phyloP scores from a whole-genome alignment of 2,113 vertebrate genomes.

The Probosciger aterrimus region DNA sequence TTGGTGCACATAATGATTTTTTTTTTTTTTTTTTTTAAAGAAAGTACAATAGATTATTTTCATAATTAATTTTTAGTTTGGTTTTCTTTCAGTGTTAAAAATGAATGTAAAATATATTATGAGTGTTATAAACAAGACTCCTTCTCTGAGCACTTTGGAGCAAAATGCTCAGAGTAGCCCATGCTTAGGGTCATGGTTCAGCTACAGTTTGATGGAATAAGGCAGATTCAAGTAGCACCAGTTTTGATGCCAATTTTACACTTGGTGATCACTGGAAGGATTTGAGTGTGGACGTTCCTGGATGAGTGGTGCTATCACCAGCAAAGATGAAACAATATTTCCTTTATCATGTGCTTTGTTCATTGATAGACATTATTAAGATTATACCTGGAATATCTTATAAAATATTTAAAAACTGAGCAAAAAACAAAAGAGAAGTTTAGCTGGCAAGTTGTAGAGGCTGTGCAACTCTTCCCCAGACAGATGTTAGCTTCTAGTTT shows the following conservation, averaged over 20 bases:
- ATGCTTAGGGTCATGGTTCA: neutral
- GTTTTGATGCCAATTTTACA: neutral
- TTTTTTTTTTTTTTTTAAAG: neutral
- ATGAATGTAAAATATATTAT: neutral
- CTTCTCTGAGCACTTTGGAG: neutral
- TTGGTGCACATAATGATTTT: neutral
- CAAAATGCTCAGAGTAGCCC: neutral
- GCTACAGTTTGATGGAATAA: neutral
- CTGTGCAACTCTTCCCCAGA: neutral
- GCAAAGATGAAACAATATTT: neutral
- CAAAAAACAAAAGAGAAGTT: neutral
- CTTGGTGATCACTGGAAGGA: neutral
- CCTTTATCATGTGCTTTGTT: neutral
- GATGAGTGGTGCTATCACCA: neutral
- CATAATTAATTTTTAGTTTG: neutral
- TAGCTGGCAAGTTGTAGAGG: neutral
- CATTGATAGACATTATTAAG: neutral
- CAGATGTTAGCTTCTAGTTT: neutral
- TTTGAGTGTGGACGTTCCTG: neutral
- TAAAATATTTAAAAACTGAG: neutral
- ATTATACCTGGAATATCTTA: neutral
- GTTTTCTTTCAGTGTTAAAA: neutral
- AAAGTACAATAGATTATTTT: neutral
- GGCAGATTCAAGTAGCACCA: neutral
- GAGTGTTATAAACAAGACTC: neutral